phyloP scores from a whole-genome alignment of 2,797 vertebrate genomes.

The Mormyrops attenuatus region DNA sequence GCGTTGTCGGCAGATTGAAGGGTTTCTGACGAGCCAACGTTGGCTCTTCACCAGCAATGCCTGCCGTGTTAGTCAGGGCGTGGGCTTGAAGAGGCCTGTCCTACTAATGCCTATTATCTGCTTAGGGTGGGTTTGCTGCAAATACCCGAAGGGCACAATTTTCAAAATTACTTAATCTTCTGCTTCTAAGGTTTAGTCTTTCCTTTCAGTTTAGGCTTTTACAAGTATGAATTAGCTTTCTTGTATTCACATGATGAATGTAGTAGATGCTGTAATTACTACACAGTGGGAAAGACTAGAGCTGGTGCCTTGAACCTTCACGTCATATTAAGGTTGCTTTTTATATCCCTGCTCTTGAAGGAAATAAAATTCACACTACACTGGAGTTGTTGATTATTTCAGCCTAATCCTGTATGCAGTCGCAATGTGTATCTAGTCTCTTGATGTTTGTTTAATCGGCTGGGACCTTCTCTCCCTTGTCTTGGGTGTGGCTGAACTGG shows the following conservation, averaged over 20 bases:
- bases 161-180: neutral
- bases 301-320: neutral
- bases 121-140: neutral
- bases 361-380: neutral
- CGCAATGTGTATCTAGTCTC: neutral
- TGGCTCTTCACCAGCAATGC: neutral
- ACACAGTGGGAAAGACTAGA: neutral
- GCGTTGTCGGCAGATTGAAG: neutral
- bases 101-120: neutral
- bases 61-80: neutral
- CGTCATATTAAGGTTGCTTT: neutral
- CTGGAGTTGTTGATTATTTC: neutral
- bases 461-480: neutral
- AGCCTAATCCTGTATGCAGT: neutral
- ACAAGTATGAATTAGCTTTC: neutral
- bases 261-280: neutral
- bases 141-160: neutral
- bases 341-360: neutral
- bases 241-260: neutral
- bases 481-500: neutral
- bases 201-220: neutral
- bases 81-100: neutral
- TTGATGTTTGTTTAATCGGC: neutral
- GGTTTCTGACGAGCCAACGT: neutral
- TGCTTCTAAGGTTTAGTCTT: neutral